Conservation (phyloP, 2,888 invertebrate species). For the Cremastinae sp. region DNA sequence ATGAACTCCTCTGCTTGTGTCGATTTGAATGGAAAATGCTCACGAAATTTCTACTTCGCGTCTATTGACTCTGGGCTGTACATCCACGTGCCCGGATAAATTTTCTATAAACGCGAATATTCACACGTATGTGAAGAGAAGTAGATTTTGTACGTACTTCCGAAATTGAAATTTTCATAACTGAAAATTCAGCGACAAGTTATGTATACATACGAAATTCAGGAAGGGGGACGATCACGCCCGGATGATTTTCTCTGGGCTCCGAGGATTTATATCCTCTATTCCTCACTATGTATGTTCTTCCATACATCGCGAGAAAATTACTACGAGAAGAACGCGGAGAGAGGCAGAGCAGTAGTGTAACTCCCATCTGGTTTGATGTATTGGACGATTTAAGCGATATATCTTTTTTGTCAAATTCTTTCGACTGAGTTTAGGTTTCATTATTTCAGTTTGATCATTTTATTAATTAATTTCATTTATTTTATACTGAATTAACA, state of each 20-base stretch:
- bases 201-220: slow-evolving; percentile 11
- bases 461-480: no score
- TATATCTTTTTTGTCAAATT: no score
- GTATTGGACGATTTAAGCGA: slow-evolving; percentile 6
- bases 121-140: neutral
- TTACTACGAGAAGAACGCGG: no score
- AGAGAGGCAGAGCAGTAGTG: slow-evolving; percentile 15
- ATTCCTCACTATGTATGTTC: neutral
- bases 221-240: neutral
- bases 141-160: slow-evolving; percentile 18
- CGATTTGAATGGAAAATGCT: slow-evolving; percentile 7
- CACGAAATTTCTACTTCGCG: slow-evolving; percentile 4
- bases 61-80: slow-evolving; percentile 27
- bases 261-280: neutral
- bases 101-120: neutral
- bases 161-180: slow-evolving; percentile 49
- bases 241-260: no score
- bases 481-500: no score
- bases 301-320: slow-evolving; percentile 33
- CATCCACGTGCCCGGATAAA: slow-evolving; percentile 2
- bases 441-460: no score
- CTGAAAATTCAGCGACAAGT: slow-evolving; percentile 34
- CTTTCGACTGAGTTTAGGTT: no score
- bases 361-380: slow-evolving; percentile 27
- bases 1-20: neutral